These are phyloP conservation scores for Notarius lentiginosus DNA, from an alignment of 2,113 vertebrate genomes.

Conservation along the genomic window DNA sequence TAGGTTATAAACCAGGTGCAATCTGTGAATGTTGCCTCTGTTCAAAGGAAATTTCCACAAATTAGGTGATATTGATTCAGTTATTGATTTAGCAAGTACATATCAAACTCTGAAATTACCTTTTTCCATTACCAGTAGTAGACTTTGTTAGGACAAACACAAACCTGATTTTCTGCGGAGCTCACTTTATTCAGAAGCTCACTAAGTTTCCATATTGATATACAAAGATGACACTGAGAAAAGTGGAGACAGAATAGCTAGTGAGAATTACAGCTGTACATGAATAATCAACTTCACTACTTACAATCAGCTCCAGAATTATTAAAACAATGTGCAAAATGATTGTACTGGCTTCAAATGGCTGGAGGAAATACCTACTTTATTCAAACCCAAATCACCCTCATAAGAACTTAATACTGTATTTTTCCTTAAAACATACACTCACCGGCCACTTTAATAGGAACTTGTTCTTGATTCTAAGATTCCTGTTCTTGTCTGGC, in stretches of 20 bases:
- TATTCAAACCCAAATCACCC: background rate
- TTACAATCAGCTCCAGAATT: background rate
- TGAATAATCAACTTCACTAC: background rate
- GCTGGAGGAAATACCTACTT: background rate
- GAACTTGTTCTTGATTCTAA: too few species aligned
- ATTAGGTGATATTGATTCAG: background rate
- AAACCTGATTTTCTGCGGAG: background rate
- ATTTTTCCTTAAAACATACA: background rate
- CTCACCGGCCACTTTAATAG: too few species aligned
- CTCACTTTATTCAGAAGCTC: background rate
- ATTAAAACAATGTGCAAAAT: background rate
- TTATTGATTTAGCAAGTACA: background rate
- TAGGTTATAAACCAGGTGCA: background rate
- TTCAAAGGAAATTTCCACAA: background rate
- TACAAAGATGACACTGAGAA: background rate
- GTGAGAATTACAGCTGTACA: background rate
- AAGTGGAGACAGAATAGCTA: background rate
- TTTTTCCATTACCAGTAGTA: background rate
- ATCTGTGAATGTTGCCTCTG: background rate
- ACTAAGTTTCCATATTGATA: background rate
- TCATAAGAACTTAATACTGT: background rate
- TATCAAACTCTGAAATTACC: background rate
- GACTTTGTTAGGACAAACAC: background rate
- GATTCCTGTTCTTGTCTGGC: too few species aligned
- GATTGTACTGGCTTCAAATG: background rate